phyloP scores from a whole-genome alignment of 2,113 vertebrate species.

The Eidolon helvum region DNA sequence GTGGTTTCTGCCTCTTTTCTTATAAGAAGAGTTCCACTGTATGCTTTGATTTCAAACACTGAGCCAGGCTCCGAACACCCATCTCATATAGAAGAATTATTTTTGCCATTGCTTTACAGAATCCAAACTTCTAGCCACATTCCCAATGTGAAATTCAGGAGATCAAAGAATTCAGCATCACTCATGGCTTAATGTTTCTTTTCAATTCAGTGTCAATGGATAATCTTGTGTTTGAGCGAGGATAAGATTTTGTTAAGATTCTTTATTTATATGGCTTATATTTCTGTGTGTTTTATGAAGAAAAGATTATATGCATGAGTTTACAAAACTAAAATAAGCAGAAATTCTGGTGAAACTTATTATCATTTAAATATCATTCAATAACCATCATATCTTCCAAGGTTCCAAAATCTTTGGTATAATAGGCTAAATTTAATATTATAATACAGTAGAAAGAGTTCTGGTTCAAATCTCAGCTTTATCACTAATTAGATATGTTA shows the following conservation, averaged over 20 bases:
- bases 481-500: background rate
- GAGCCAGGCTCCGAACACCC: background rate
- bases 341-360: background rate
- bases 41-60: background rate
- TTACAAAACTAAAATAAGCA: conserved; percentile 3
- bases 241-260: background rate
- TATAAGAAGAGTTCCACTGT: background rate
- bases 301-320: background rate
- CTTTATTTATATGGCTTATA: background rate
- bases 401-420: background rate
- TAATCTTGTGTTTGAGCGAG: background rate
- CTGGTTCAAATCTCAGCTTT: background rate
- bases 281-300: background rate
- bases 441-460: background rate
- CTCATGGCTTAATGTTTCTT: background rate
- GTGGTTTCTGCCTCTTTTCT: background rate
- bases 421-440: background rate
- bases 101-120: background rate
- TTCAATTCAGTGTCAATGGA: background rate
- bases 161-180: background rate
- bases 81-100: background rate
- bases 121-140: background rate
- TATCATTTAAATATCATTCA: background rate
- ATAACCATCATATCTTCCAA: background rate
- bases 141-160: background rate